These are phyloP conservation scores for Callorhinus ursinus DNA, from an alignment of 2,113 vertebrate species.

Conservation along the genomic window DNA sequence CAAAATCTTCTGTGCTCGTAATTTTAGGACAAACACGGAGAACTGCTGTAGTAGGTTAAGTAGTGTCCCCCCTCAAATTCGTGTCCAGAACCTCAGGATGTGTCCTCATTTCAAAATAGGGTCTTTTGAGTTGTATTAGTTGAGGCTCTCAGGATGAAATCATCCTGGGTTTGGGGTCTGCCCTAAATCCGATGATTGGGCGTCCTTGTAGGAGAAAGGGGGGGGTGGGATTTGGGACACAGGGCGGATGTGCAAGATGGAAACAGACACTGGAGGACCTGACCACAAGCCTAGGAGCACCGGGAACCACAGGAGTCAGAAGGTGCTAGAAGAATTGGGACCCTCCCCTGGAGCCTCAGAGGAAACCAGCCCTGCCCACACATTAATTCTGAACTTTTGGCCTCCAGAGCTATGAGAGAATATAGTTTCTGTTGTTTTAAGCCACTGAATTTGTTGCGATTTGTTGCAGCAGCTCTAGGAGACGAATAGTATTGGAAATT, in stretches of 20 bases:
- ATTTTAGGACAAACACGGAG: rapidly evolving
- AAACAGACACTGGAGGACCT: neutral
- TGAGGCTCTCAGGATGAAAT: too few relatives aligned
- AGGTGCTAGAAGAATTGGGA: neutral
- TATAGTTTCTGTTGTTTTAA: neutral
- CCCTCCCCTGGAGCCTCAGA: neutral
- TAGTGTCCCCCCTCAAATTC: neutral
- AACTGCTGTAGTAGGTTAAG: rapidly evolving
- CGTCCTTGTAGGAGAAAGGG: neutral
- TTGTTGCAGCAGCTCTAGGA: neutral
- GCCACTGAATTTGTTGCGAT: neutral
- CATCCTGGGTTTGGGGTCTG: neutral
- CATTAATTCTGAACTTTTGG: rapidly evolving
- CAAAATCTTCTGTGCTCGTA: rapidly evolving
- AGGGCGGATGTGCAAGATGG: rapidly evolving
- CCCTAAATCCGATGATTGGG: neutral
- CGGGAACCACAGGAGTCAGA: neutral
- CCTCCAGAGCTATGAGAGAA: neutral
- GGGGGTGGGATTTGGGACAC: too few relatives aligned
- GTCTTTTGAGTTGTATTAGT: neutral
- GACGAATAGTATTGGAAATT: rapidly evolving
- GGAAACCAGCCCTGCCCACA: neutral
- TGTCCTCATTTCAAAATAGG: neutral
- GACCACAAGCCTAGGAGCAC: neutral
- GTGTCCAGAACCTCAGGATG: neutral